Percentiles rank a stretch among this genome's conserved stretches.
Conservation (phyloP, 2,113 vertebrate species). For the Tachysurus vachellii region DNA sequence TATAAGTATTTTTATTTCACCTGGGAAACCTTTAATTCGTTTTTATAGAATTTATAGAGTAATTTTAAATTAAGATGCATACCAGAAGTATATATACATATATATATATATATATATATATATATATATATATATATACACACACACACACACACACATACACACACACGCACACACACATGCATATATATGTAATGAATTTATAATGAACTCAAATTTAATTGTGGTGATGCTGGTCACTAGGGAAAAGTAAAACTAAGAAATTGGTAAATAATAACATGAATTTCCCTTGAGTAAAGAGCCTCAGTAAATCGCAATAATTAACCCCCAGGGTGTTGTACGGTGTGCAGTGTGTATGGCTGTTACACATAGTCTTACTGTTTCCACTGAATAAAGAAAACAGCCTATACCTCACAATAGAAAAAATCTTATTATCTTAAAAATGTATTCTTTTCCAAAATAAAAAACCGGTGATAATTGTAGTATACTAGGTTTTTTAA, state of each 20-base stretch:
- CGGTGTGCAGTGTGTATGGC: slow-evolving; percentile 61
- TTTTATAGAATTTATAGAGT: neutral
- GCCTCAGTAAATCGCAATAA: slow-evolving; percentile 71
- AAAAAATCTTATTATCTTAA: neutral
- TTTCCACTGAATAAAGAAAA: slow-evolving; percentile 40
- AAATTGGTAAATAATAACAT: slow-evolving; percentile 76
- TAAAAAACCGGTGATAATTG: slow-evolving; percentile 2
- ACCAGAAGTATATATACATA: no score
- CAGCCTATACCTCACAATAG: neutral
- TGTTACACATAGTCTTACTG: slow-evolving; percentile 74
- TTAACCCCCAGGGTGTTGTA: slow-evolving; percentile 72
- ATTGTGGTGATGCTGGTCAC: slow-evolving; percentile 19
- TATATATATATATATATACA: no score
- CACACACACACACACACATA: no score
- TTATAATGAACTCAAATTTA: slow-evolving; percentile 15
- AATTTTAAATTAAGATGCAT: neutral
- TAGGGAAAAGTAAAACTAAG: slow-evolving; percentile 66
- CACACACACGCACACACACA: no score
- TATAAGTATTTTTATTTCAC: neutral
- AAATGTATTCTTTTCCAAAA: neutral
- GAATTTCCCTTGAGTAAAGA: slow-evolving; percentile 65
- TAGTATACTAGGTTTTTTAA: slow-evolving; percentile 56
- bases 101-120: no score
- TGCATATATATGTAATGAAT: slow-evolving; percentile 5
- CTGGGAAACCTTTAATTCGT: neutral